A percentile compares a stretch with the other conserved stretches of the same genome.
These are phyloP conservation scores for Grammomys dolichurus DNA, from an alignment of 2,113 vertebrate species.

Conservation along the genomic window DNA sequence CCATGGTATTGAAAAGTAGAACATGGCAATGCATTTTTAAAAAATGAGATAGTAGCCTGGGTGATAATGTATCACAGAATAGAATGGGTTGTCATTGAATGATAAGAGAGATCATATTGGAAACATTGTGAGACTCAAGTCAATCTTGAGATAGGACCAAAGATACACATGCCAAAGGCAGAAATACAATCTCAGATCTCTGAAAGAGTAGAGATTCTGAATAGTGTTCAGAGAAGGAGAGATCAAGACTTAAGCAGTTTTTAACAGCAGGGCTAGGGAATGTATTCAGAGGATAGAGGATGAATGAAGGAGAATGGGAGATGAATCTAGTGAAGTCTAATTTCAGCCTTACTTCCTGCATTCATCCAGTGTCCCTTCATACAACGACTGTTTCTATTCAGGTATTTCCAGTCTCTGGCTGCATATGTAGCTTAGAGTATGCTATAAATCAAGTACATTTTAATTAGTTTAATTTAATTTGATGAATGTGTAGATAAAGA, in stretches of 20 bases:
- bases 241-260: neutral
- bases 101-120: neutral
- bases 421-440: neutral
- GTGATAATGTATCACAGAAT: neutral
- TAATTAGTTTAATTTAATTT: constrained; percentile 6
- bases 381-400: neutral
- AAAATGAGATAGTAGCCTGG: neutral
- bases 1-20: neutral
- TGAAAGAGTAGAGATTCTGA: neutral
- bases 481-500: neutral
- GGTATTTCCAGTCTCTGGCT: neutral
- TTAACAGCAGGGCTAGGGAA: neutral
- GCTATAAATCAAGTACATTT: neutral
- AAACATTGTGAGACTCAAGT: neutral
- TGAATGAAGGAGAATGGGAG: neutral
- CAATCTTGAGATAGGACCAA: neutral
- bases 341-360: neutral
- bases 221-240: neutral
- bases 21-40: neutral
- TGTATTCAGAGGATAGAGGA: neutral
- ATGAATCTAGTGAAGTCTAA: neutral
- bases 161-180: neutral
- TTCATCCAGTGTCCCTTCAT: neutral
- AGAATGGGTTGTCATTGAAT: neutral
- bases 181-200: neutral